Evolutionary conservation across 2,888 invertebrate species (phyloP).

Genomic region (Craniophora ligustri): DNA sequence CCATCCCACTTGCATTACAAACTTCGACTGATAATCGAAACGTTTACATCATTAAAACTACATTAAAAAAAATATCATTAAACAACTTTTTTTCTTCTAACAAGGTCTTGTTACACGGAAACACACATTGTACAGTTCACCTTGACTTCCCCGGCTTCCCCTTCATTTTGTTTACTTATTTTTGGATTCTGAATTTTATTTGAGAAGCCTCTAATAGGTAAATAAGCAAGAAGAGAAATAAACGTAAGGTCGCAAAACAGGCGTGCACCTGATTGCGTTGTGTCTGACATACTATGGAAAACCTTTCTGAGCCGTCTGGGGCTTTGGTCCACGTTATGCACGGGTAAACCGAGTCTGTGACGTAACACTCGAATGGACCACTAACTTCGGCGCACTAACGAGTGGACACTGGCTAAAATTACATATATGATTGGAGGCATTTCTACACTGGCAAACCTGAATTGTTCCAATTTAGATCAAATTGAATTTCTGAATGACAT

Average conservation of each 20-base stretch:
- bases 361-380: conserved; percentile 50
- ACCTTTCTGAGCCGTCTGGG: conserved; percentile 37
- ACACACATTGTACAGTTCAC: conserved; percentile 35
- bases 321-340: conserved; percentile 57
- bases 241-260: conserved; percentile 28
- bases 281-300: conserved; percentile 58
- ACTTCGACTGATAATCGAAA: conserved; percentile 19
- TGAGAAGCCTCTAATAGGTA: conserved; percentile 2
- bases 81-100: conserved; percentile 27
- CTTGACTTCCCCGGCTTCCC: conserved; percentile 28
- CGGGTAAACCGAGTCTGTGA: conserved; percentile 45
- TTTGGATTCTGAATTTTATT: conserved; percentile 3
- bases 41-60: conserved; percentile 41
- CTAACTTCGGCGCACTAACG: conserved; percentile 22
- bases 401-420: conserved; percentile 33
- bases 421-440: conserved; percentile 33
- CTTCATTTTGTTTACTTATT: conserved; percentile 29
- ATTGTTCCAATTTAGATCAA: conserved; percentile 19
- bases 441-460: conserved; percentile 22
- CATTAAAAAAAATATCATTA: conserved; percentile 40
- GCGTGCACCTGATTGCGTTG: conserved; percentile 55
- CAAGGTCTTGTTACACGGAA: conserved; percentile 45
- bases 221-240: conserved; percentile 2
- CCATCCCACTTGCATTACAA: conserved; percentile 27
- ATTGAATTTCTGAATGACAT: conserved; percentile 2